A percentile compares a stretch with the other conserved stretches of the same genome.
These are phyloP conservation scores for Lepeophtheirus nordmannii DNA, from an alignment of 2,888 invertebrate species.

Conservation along the genomic window DNA sequence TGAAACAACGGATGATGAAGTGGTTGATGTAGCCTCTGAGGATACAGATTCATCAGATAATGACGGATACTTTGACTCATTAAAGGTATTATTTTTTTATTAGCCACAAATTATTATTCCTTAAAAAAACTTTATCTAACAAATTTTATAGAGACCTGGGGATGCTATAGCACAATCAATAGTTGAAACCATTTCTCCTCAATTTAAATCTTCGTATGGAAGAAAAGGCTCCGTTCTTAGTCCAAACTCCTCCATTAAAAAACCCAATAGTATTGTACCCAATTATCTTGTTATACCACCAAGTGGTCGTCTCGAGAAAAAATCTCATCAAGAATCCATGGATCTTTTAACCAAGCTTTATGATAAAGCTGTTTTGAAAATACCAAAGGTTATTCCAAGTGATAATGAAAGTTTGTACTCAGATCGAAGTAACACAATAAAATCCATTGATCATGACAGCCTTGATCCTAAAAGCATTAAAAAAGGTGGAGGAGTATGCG, in stretches of 20 bases:
- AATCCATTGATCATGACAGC: conserved; percentile 14
- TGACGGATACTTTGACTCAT: background rate
- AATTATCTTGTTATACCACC: background rate
- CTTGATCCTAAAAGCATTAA: conserved; percentile 4
- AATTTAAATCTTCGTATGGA: conserved; percentile 4
- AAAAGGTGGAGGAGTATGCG: background rate
- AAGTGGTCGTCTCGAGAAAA: background rate
- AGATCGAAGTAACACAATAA: background rate
- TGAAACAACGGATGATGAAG: background rate
- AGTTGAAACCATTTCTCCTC: background rate
- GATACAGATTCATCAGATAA: conserved; percentile 1
- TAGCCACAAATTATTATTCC: background rate
- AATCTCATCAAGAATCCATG: background rate
- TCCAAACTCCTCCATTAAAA: background rate
- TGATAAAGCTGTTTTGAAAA: background rate
- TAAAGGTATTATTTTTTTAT: background rate
- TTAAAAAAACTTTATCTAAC: background rate
- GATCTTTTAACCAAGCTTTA: conserved; percentile 2
- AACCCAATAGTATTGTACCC: conserved; percentile 1
- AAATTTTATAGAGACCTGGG: conserved; percentile 2
- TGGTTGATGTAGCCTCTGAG: background rate
- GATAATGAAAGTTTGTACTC: conserved; percentile 16
- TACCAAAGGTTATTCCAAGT: conserved; percentile 1
- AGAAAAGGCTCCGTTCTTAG: background rate
- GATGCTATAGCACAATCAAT: background rate